phyloP scores from a whole-genome alignment of 2,797 vertebrate genomes.

The Dallia pectoralis region DNA sequence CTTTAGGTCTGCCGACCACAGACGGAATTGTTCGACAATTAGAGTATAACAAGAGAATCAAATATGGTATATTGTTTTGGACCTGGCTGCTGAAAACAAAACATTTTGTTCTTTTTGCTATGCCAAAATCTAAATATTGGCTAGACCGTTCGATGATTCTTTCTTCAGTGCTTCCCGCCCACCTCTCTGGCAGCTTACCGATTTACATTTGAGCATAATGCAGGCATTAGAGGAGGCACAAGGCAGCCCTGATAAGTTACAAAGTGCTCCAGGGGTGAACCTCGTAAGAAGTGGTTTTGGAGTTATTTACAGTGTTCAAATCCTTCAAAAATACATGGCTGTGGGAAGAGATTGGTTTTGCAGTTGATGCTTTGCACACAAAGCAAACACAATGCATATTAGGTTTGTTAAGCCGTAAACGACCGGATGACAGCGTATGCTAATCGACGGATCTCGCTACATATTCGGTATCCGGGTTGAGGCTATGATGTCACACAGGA shows the following conservation, averaged over 20 bases:
- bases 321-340: conserved; percentile 80
- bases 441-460: conserved; percentile 73
- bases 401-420: conserved; percentile 69
- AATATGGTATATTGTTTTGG: conserved; percentile 60
- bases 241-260: conserved; percentile 84
- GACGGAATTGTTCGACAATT: conserved; percentile 52
- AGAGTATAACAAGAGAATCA: conserved; percentile 41
- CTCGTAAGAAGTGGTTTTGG: conserved; percentile 81
- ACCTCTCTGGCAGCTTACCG: conserved; percentile 80
- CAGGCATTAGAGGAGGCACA: conserved; percentile 80
- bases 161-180: conserved; percentile 78
- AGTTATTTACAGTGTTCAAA: conserved; percentile 85
- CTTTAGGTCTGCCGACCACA: conserved; percentile 24
- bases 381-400: conserved; percentile 73
- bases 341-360: conserved; percentile 78
- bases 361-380: conserved; percentile 74
- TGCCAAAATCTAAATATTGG: conserved; percentile 73
- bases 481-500: conserved; percentile 57
- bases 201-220: conserved; percentile 86
- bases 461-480: conserved; percentile 61
- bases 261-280: conserved; percentile 83
- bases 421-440: conserved; percentile 76
- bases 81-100: conserved; percentile 56
- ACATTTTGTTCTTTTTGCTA: conserved; percentile 70
- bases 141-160: conserved; percentile 74